phyloP scores from a whole-genome alignment of 2,113 vertebrate species.

The Acrocephalus arundinaceus region DNA sequence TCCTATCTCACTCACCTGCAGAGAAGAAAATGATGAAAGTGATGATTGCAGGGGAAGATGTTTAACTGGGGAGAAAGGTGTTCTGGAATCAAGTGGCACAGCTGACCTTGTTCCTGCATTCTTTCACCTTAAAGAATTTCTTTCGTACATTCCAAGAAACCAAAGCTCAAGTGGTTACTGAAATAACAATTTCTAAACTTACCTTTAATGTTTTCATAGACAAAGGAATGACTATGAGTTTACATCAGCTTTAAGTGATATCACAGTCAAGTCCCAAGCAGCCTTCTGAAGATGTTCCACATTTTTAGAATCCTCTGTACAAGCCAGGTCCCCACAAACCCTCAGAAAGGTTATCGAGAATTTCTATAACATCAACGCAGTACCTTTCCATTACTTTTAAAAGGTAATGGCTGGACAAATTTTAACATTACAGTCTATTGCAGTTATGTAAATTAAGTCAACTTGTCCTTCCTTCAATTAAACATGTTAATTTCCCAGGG shows the following conservation, averaged over 20 bases:
- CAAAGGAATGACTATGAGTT: background rate
- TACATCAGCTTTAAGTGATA: background rate
- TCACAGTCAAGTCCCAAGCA: background rate
- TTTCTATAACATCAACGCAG: background rate
- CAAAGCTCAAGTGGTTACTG: background rate
- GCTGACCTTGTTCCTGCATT: background rate
- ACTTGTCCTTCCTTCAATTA: conserved; percentile 43
- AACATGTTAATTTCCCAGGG: conserved; percentile 49
- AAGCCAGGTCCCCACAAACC: background rate
- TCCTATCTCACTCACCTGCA: background rate
- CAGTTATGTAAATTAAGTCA: conserved; percentile 43
- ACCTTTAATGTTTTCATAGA: background rate
- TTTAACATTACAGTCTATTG: background rate
- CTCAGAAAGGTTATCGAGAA: background rate
- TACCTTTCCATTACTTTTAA: conserved; percentile 14
- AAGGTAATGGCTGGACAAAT: background rate
- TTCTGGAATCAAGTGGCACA: background rate
- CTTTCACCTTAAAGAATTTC: background rate
- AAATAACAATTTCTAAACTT: background rate
- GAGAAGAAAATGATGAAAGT: background rate
- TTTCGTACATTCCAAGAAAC: background rate
- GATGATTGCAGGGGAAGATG: background rate
- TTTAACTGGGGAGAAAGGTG: background rate
- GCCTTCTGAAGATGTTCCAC: background rate
- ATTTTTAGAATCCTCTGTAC: background rate